Conservation (phyloP, 1,140 invertebrate species). For the Drosophila sproati region DNA sequence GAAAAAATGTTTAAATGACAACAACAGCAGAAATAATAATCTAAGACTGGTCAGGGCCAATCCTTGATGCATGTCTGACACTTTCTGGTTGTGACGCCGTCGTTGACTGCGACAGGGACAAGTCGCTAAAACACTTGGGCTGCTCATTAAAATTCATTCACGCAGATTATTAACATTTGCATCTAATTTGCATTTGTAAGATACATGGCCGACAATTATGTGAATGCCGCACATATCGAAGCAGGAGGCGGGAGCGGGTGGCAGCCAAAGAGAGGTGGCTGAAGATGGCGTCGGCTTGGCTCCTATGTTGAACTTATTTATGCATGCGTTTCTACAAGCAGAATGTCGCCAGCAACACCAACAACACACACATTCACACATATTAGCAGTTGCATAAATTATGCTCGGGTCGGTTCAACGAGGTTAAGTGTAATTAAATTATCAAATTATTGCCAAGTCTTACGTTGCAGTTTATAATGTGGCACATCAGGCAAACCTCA, state of each 20-base stretch:
- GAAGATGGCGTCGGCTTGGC: conserved; percentile 20
- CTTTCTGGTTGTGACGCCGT: conserved; percentile 33
- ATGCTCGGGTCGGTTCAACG: conserved; percentile 63
- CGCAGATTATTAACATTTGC: conserved; percentile 83
- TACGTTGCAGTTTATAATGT: conserved; percentile 81
- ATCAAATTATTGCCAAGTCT: conserved; percentile 82
- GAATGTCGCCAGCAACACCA: conserved; percentile 59
- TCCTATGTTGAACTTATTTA: conserved; percentile 69
- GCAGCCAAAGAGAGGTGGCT: conserved; percentile 5
- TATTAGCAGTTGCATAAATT: conserved; percentile 72
- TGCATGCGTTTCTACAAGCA: conserved; percentile 72
- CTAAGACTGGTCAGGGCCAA: conserved; percentile 57
- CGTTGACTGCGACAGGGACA: conserved; percentile 50
- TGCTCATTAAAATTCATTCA: conserved; percentile 81
- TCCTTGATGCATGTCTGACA: conserved; percentile 68
- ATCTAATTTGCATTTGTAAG: conserved; percentile 82
- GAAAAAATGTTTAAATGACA: conserved; percentile 5
- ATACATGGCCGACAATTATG: conserved; percentile 82
- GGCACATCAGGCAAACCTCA: conserved; percentile 37
- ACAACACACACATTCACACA: conserved; percentile 22
- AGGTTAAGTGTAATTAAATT: conserved; percentile 83
- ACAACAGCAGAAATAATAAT: background rate
- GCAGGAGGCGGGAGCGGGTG: conserved; percentile 10
- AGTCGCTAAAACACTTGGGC: conserved; percentile 79
- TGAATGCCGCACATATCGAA: conserved; percentile 59